Evolutionary conservation across 2,797 vertebrate genomes (phyloP).

Genomic region (Diglossa cyanea): DNA sequence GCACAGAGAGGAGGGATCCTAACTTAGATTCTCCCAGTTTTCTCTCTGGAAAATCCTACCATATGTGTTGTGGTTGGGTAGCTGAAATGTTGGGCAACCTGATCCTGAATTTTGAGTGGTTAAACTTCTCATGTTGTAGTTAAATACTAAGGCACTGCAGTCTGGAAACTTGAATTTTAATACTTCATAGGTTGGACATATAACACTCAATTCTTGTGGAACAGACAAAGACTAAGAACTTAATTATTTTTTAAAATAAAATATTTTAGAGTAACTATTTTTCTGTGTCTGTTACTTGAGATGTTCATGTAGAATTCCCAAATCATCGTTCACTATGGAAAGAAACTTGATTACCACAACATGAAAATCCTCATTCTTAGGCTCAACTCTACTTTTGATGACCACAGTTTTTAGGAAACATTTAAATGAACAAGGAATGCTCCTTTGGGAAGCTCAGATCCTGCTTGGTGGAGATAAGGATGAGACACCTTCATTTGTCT

Average conservation of each 20-base stretch:
- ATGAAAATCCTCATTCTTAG: neutral
- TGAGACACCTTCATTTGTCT: neutral
- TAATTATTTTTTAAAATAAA: neutral
- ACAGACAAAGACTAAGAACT: neutral
- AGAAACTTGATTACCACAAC: neutral
- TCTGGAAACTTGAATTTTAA: neutral
- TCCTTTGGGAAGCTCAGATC: neutral
- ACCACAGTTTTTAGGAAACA: neutral
- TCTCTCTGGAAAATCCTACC: neutral
- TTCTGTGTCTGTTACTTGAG: neutral
- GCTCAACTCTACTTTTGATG: neutral
- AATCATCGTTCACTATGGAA: neutral
- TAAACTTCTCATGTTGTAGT: neutral
- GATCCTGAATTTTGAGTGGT: conserved; percentile 4
- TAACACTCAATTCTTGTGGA: neutral
- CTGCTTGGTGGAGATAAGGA: neutral
- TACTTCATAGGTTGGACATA: neutral
- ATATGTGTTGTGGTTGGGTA: conserved; percentile 25
- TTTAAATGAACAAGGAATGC: neutral
- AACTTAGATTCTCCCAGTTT: conserved; percentile 2
- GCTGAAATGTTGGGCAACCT: conserved; percentile 11
- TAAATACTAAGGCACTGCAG: neutral
- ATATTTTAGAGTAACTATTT: neutral
- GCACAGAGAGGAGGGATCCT: neutral
- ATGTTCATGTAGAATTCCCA: neutral